Evolutionary conservation across 2,888 invertebrate genomes (phyloP), one percentile per base, ranked within the genome.

Genomic region (Chirona hameri): DNA sequence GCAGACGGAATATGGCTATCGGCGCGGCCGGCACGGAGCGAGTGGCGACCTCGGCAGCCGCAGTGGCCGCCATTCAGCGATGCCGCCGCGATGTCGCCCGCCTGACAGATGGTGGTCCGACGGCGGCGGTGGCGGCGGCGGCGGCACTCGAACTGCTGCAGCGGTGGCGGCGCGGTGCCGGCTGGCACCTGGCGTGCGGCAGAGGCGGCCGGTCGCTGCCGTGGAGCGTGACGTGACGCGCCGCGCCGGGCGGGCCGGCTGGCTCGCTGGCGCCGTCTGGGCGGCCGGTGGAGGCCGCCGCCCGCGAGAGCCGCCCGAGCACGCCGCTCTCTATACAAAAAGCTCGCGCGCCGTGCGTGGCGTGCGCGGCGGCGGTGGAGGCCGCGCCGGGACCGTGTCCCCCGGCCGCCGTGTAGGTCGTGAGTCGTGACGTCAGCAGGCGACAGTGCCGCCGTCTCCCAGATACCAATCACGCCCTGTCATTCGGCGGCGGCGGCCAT

Each of bases 341-440:
- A 48, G 79, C 10, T 10, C 39, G 18, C 27, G 97, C 90, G 90
- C 99, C 99, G 86, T 99, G 99, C n/a, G n/a, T n/a, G n/a, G n/a
- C n/a, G n/a, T n/a, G n/a, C n/a, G n/a, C n/a, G n/a, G n/a, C n/a
- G n/a, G 0, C 99, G 99, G 82, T 99, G 90, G 88, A 99, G 99
- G 0, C 99, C 99, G 0, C 99, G 99, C 83, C 97, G 97, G 24
- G n/a, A n/a, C 98, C 94, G 39, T 97, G 98, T 3, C 98, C 95
- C 81, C 95, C 96, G 0, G 99, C 96, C 0, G 94, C 93, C 0
- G 57, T 15, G 57, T 21, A 21, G 15, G 57, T 3, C 57, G 18
- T 52, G 91, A 88, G 79, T 99, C 89, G 92, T 88, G 0, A 98
- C 98, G 88, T 98, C 97, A 86, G 96, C 57, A 15, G 57, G 52